Conservation (phyloP, 2,797 vertebrate species). For the Numenius phaeopus region DNA sequence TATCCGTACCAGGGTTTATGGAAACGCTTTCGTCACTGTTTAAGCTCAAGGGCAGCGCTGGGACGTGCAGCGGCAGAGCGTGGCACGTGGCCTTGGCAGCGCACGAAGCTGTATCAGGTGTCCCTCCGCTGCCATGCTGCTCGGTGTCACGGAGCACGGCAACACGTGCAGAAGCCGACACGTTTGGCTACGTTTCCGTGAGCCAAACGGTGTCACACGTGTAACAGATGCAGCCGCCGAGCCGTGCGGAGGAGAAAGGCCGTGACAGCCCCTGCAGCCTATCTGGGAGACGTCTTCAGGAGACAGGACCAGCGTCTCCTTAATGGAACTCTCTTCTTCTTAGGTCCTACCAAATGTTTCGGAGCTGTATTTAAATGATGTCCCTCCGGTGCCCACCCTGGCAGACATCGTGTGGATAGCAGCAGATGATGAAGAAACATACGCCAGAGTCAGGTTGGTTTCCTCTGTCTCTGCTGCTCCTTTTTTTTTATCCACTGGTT, state of each 20-base stretch:
- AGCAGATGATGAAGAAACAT: constrained; percentile 96
- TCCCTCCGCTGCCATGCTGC: neutral
- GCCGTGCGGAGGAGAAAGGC: neutral
- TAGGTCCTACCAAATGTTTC: constrained; percentile 91
- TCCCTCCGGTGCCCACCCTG: constrained; percentile 92
- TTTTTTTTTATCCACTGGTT: neutral
- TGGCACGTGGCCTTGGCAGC: neutral
- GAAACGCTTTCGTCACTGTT: neutral
- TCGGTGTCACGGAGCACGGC: too few species aligned
- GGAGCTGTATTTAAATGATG: constrained; percentile 84
- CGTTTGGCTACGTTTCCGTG: neutral
- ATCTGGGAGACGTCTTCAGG: neutral
- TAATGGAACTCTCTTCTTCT: neutral
- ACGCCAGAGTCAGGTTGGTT: constrained; percentile 93
- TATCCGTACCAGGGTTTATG: neutral
- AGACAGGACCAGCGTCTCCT: accelerated
- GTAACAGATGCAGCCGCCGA: neutral
- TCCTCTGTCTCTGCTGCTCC: neutral
- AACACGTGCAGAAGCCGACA: neutral
- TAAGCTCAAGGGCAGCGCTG: neutral
- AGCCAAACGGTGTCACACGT: accelerated
- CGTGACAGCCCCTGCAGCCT: neutral
- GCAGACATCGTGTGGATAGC: constrained; percentile 98
- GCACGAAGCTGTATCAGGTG: neutral
- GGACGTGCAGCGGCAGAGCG: neutral